phyloP scores from a whole-genome alignment of 37 sponge, comb jelly and placozoan genomes.

The Beroe ovata region DNA sequence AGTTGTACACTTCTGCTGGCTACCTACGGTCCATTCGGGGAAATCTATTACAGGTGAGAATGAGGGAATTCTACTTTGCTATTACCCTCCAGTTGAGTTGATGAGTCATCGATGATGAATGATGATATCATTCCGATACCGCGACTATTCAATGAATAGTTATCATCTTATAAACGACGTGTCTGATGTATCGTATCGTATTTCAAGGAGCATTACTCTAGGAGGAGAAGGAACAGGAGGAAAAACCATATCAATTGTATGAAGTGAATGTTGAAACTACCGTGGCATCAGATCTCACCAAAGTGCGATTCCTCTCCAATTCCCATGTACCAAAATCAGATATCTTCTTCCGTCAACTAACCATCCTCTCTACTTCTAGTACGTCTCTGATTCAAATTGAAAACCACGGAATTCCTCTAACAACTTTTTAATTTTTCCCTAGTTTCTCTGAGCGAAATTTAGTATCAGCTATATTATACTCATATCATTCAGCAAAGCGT shows the following conservation, averaged over 20 bases:
- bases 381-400: too few species aligned
- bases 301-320: conserved; percentile 13
- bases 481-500: too few species aligned
- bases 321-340: not conserved
- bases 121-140: too few species aligned
- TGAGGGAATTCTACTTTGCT: too few species aligned
- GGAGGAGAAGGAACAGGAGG: not conserved
- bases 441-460: too few species aligned
- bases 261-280: not conserved
- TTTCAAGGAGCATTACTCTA: not conserved
- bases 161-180: too few species aligned
- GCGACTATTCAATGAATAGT: too few species aligned
- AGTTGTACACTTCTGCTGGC: conserved; percentile 2
- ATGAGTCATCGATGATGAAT: too few species aligned
- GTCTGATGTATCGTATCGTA: not conserved
- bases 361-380: not conserved
- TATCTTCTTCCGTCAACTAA: conserved; percentile 5
- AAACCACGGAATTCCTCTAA: too few species aligned
- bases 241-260: not conserved
- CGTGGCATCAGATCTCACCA: not conserved
- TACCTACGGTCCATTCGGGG: conserved; percentile 30
- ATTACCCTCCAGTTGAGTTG: too few species aligned
- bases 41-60: not conserved
- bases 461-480: too few species aligned
- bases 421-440: too few species aligned